Evolutionary conservation across 2,797 vertebrate genomes (phyloP).

Genomic region (Petrocephalus sullivani): DNA sequence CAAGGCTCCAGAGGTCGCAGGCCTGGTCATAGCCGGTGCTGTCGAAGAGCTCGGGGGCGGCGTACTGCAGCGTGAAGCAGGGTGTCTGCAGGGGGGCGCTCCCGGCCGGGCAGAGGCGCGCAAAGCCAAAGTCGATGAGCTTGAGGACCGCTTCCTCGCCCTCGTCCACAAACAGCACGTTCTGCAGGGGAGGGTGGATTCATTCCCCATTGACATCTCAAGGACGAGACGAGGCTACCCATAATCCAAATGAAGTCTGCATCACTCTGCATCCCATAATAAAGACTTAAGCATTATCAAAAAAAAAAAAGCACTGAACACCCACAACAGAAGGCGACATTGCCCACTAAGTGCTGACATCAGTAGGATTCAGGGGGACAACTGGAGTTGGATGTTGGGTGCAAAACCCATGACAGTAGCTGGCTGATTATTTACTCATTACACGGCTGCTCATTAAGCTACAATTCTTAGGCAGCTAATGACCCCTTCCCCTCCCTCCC

Average conservation of each 20-base stretch:
- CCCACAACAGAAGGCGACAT: not conserved
- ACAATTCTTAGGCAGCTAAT: not conserved
- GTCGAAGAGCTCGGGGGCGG: conserved; percentile 81
- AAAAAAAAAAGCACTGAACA: not conserved
- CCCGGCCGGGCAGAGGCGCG: conserved; percentile 76
- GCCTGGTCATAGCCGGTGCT: conserved; percentile 84
- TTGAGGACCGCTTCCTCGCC: conserved; percentile 74
- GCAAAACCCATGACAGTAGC: not conserved
- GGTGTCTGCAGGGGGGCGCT: conserved; percentile 80
- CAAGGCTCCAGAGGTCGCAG: conserved; percentile 90
- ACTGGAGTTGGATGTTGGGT: not conserved
- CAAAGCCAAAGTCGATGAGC: conserved; percentile 89
- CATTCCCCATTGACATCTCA: not conserved
- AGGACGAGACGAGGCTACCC: not conserved
- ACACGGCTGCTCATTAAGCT: not conserved
- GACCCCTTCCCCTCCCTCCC: not conserved
- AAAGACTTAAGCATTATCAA: not conserved
- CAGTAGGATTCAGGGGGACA: not conserved
- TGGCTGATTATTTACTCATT: not conserved
- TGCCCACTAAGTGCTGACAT: not conserved
- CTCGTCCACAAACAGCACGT: conserved; percentile 80
- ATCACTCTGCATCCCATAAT: not conserved
- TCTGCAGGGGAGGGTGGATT: conserved; percentile 52
- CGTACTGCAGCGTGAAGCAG: conserved; percentile 89
- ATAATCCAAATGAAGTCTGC: not conserved